Base-by-base conservation (phyloP, 2,797 vertebrate genomes). In the Ctenopoma multispine region DNA sequence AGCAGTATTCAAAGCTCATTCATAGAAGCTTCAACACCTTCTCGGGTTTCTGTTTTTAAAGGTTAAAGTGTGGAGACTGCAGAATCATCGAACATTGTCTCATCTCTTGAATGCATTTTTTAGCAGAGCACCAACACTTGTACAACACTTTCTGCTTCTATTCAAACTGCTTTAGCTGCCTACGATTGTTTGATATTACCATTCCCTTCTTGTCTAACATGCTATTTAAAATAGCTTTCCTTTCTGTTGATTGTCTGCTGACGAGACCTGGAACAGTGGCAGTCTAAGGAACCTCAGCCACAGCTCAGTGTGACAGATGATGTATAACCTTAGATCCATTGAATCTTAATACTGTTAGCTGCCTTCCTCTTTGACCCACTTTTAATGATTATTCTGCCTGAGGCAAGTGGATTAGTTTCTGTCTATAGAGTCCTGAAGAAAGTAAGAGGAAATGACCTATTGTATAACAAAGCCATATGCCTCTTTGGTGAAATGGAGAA, bases 331-430 rank as follows among this genome's bases (percentile, higher is more conserved):
- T n/a, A 84, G 80, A 82, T 89, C 73, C 59, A 63, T 74, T 68
- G 80, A 69, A 86, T 90, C 79, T 78, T 91, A 87, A 90, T 87
- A 67, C 79, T 54, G 62, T 59, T 56, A 73, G 76, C 85, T 77
- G 77, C 56, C 36, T 72, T 50, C 54, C 66, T 87, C 73, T 81
- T 85, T 88, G 89, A 90, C 91, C 92, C 80, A 87, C 78, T 91
- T 93, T 85, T 85, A 89, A 89, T 89, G 85, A 89, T 89, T 83
- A 87, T 86, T 85, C 85, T 68, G 81, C 82, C 79, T 1, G 70
- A 78, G 74, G 79, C 77, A 23, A 78, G 80, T 79, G 81, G 86
- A 91, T 90, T 87, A 84, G 67, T 82, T 75, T 77, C 72, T 69
- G 73, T 85, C 87, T 82, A 49, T 76, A 50, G 73, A 76, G 81